Evolutionary conservation across 2,113 vertebrate genomes (phyloP), one percentile per base, ranked within the genome.

Genomic region (Macrotis lagotis): DNA sequence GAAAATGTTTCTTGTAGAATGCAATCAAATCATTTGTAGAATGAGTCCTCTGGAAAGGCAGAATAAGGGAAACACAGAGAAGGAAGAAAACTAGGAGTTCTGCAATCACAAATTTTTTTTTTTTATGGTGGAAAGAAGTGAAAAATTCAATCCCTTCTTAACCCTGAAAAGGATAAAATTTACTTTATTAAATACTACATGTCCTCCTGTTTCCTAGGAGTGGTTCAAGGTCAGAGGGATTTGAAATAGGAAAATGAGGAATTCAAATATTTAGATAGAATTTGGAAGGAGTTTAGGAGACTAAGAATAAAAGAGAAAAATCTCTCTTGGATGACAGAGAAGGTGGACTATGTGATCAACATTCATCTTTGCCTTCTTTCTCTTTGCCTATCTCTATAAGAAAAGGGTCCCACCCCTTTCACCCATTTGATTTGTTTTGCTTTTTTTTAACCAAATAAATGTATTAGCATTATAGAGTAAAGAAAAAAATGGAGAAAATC

Each of bases 401-500:
- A 83, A 44, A 83, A 44, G 37, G 66, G n/a, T 6, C 14, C 25
- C 25, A 22, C 59, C 55, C 44, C 49, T 47, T 31, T 48, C 90
- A 44, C 55, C 44, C 90, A 66, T 66, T 66, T 66, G 14, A 1
- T 37, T 59, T 59, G 11, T 37, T 19, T 0, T 8, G 90, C 48
- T n/a, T n/a, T n/a, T 44, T 83, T 83, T 83, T 0, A 83, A 91
- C 50, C 8, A 92, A 90, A 59, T 52, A 88, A 22, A 53, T 16
- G n/a, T 0, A n/a, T 83, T 44, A 22, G 11, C 31, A 74, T 51
- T 28, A 26, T 49, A 49, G 8, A 25, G 90, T 50, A 44, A 89
- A 48, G 1, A 48, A 48, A 95, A 97, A 92, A 96, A 93, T 52
- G 93, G 92, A 95, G 97, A 97, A 96, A 94, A 14, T 31, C 31